Evolutionary conservation across 2,113 vertebrate genomes (phyloP).

Genomic region (Nicator chloris): DNA sequence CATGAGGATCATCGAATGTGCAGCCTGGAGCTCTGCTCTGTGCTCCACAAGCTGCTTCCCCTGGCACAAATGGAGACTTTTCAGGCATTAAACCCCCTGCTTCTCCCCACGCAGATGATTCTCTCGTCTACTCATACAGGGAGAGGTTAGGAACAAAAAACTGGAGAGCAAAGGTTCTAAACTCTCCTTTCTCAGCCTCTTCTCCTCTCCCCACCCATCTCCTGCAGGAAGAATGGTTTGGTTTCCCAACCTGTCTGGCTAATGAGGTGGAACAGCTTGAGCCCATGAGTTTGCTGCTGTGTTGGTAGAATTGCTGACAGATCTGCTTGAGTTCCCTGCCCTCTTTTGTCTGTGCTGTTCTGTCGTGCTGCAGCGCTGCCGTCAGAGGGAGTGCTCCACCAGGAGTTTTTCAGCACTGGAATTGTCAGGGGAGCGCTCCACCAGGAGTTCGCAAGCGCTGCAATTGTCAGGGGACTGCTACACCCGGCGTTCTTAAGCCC

Average conservation of each 20-base stretch:
- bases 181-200: not conserved
- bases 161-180: not conserved
- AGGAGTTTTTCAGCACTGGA: conserved; percentile 5
- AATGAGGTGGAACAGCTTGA: not conserved
- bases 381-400: conserved; percentile 27
- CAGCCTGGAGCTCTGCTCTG: not conserved
- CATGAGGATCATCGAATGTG: fast-evolving
- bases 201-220: not conserved
- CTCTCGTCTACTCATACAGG: not conserved
- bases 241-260: not conserved
- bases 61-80: not conserved
- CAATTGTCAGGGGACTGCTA: not conserved
- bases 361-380: conserved; percentile 29
- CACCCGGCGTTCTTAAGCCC: not conserved
- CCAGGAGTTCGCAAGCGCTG: not conserved
- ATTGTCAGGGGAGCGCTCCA: not conserved
- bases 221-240: not conserved
- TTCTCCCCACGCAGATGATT: not conserved
- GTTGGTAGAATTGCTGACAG: not conserved
- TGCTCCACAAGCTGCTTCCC: not conserved
- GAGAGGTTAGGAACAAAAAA: not conserved
- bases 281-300: conserved; percentile 49
- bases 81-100: too few species aligned
- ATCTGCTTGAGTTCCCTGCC: not conserved
- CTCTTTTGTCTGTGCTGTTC: not conserved